A percentile compares a stretch with the other conserved stretches of the same genome.
Conservation (phyloP, 2,888 invertebrate genomes). For the Archips xylosteana region DNA sequence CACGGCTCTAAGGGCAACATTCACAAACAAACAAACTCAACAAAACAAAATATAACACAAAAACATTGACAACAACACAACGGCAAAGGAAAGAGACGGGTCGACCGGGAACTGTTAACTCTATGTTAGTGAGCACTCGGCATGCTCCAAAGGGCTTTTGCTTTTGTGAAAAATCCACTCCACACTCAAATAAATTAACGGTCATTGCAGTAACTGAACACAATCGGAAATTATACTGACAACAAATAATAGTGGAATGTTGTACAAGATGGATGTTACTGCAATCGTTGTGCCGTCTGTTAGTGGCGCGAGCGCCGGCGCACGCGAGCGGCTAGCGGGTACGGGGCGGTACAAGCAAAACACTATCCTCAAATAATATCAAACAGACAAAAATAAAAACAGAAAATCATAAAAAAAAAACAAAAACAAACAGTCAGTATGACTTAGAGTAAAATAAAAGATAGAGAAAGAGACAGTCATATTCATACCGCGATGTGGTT, state of each 20-base stretch:
- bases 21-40: conserved; percentile 70
- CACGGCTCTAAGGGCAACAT: conserved; percentile 71
- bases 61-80: conserved; percentile 78
- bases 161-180: conserved; percentile 77
- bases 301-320: conserved; percentile 66
- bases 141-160: conserved; percentile 69
- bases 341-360: conserved; percentile 80
- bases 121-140: conserved; percentile 76
- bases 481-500: conserved; percentile 81
- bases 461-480: conserved; percentile 78
- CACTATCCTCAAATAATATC: conserved; percentile 73
- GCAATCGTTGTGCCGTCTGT: conserved; percentile 71
- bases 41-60: conserved; percentile 61
- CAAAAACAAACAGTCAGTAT: conserved; percentile 85
- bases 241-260: conserved; percentile 52
- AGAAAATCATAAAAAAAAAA: conserved; percentile 62
- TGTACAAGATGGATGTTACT: conserved; percentile 64
- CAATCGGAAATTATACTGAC: conserved; percentile 65
- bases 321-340: conserved; percentile 70
- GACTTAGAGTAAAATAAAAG: conserved; percentile 82
- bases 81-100: conserved; percentile 71
- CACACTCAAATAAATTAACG: conserved; percentile 79
- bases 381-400: conserved; percentile 60
- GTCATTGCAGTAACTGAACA: conserved; percentile 78
- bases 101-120: conserved; percentile 65